Evolutionary conservation across 1,140 invertebrate genomes (phyloP), one percentile per base, ranked within the genome.

Genomic region (Condylostylus longicornis): DNA sequence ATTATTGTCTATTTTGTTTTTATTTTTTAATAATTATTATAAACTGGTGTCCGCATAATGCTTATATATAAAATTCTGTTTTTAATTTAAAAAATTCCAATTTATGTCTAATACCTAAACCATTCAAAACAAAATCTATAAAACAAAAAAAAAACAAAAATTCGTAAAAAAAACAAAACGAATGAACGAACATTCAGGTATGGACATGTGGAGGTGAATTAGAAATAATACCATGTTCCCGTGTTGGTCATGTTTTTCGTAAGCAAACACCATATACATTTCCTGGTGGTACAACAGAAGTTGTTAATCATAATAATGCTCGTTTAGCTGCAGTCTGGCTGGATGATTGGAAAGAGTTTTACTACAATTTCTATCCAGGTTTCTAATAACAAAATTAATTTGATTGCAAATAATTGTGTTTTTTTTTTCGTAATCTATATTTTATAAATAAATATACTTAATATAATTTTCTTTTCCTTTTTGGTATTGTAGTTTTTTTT

Each of bases 231-330:
- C 85, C 87, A 48, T 90, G 87, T 64, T 88, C 84, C 46, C 82
- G 87, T 66, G 88, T 93, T 48, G 85, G 88, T 48, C 90, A 95
- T 70, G 90, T 98, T 47, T 98, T 98, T 73, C 78, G 94, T 57
- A 98, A 98, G 72, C 91, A 93, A 49, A 97, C 90, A 49, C 95
- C 95, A 28, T 98, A 99, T 66, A 90, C 89, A 48, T 98, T 98
- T 71, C 95, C 95, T 40, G 94, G 94, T 51, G 95, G 95, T 49
- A 96, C 90, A 48, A 86, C 88, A 59, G 82, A 86, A 61, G 90
- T 98, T 64, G 87, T 98, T 65, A 93, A 98, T 75, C 89, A 94
- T 71, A 96, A 96, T 74, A 91, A 93, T 74, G 89, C 87, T 48
- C 75, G 91, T 49, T 75, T 95, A 52, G 90, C 88, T 43, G 87